Evolutionary conservation across 2,797 vertebrate genomes (phyloP).

Genomic region (Diceros bicornis): DNA sequence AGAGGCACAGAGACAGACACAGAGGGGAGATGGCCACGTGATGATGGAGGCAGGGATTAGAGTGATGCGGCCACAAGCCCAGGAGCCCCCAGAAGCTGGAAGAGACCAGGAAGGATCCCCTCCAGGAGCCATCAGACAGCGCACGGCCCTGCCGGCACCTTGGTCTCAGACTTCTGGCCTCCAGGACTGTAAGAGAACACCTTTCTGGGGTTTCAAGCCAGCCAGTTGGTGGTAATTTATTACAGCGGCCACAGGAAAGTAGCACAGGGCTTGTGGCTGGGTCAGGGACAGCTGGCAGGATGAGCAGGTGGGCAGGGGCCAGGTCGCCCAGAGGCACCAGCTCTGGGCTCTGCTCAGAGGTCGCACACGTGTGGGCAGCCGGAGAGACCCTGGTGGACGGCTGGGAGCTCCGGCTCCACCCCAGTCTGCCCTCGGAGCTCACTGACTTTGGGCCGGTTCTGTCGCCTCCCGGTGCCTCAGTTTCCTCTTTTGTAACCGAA

Average conservation of each 20-base stretch:
- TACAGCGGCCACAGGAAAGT: background rate
- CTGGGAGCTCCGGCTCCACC: background rate
- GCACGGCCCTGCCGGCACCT: fast-evolving
- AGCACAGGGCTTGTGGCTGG: fast-evolving
- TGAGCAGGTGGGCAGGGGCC: fast-evolving
- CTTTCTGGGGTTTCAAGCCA: background rate
- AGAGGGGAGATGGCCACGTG: background rate
- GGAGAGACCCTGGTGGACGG: too few relatives aligned
- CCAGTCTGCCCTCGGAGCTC: background rate
- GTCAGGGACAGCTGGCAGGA: background rate
- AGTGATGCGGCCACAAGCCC: fast-evolving
- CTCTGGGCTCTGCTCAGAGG: background rate
- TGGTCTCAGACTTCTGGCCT: background rate
- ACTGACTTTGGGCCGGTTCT: background rate
- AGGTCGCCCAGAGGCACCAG: background rate
- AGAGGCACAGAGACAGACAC: background rate
- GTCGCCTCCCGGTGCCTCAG: background rate
- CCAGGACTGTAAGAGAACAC: too few relatives aligned
- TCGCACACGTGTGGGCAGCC: background rate
- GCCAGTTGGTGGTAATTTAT: background rate
- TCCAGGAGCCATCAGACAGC: too few relatives aligned
- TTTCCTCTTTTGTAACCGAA: background rate
- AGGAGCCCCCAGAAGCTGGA: background rate
- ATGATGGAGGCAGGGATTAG: fast-evolving
- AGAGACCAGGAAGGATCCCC: background rate